Evolutionary conservation across 2,113 vertebrate genomes (phyloP).

Genomic region (Urocolius indicus): DNA sequence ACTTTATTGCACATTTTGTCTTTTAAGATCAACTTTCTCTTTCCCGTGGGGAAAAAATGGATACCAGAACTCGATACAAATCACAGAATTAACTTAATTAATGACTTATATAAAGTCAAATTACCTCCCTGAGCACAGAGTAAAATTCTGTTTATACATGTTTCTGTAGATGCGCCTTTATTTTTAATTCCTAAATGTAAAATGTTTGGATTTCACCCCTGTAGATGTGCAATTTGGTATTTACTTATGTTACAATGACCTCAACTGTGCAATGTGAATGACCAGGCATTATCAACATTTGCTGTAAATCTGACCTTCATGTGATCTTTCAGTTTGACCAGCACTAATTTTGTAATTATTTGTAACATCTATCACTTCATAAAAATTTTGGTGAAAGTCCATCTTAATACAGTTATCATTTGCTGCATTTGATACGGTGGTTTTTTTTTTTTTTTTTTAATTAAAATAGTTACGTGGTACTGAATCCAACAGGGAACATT

Average conservation of each 20-base stretch:
- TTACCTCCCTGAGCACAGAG: background rate
- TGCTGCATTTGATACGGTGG: fast-evolving
- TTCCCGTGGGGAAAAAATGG: background rate
- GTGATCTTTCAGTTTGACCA: background rate
- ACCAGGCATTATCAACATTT: background rate
- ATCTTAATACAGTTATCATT: background rate
- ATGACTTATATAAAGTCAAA: background rate
- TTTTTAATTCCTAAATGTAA: background rate
- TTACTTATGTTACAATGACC: background rate
- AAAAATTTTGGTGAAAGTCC: background rate
- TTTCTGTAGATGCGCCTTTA: background rate
- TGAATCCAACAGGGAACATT: background rate
- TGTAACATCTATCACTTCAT: background rate
- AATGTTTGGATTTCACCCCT: background rate
- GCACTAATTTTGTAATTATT: background rate
- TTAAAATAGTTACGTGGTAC: background rate
- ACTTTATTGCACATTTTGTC: background rate
- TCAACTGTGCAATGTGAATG: background rate
- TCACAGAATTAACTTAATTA: background rate
- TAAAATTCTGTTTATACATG: background rate
- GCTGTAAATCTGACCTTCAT: background rate
- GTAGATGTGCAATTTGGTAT: background rate
- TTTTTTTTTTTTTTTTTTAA: background rate
- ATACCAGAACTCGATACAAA: background rate
- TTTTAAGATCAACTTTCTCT: background rate